These are phyloP conservation scores for Shinisaurus crocodilurus DNA, from an alignment of 2,113 vertebrate genomes.

Conservation along the genomic window DNA sequence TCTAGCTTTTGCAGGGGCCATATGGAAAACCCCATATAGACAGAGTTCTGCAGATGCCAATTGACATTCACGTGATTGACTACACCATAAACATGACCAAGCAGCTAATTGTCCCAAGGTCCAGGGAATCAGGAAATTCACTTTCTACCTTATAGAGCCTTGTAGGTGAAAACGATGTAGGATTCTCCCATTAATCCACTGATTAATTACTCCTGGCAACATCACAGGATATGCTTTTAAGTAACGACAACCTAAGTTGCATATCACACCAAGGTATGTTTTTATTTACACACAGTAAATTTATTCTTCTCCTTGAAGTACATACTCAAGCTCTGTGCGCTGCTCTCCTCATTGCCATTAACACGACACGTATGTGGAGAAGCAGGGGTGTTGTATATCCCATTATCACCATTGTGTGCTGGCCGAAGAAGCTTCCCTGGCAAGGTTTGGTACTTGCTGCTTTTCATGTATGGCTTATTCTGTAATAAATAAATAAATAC, in stretches of 20 bases:
- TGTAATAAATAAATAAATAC: constrained; percentile 41
- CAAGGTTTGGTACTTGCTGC: constrained; percentile 84
- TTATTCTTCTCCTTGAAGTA: not conserved
- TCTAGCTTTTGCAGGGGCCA: not conserved
- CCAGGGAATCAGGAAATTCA: not conserved
- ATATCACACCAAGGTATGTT: not conserved
- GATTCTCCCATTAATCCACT: fast-evolving
- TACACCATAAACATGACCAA: not conserved
- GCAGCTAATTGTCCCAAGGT: not conserved
- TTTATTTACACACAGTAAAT: too few relatives aligned
- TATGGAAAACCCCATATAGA: not conserved
- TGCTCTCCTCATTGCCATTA: constrained; percentile 72
- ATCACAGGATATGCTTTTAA: fast-evolving
- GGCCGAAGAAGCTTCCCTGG: constrained; percentile 81
- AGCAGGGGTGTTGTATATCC: constrained; percentile 60
- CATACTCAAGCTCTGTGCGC: constrained; percentile 82
- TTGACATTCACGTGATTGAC: not conserved
- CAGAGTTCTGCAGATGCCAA: not conserved
- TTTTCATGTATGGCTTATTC: constrained; percentile 68
- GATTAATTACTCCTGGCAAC: fast-evolving
- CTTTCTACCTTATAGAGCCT: not conserved
- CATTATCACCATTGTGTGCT: constrained; percentile 81
- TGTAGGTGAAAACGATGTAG: not conserved
- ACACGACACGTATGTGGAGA: constrained; percentile 50
- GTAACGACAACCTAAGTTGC: fast-evolving